Evolutionary conservation across 2,888 invertebrate species (phyloP).

Genomic region (Drosophila siamana): DNA sequence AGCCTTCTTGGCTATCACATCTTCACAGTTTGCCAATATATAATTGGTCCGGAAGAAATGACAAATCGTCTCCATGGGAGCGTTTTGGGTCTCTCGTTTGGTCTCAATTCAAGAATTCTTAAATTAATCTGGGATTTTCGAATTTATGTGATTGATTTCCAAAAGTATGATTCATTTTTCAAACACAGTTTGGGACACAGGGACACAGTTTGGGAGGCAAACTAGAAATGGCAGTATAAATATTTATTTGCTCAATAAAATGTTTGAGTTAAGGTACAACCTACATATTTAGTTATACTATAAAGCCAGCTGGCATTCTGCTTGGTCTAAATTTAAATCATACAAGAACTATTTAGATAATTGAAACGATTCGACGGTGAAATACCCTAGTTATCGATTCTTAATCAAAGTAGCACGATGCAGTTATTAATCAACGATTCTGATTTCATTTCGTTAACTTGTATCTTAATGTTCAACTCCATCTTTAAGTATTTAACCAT

Average conservation of each 20-base stretch:
- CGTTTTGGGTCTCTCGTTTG: background rate
- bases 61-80: constrained; percentile 88
- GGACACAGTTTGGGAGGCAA: constrained; percentile 11
- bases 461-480: background rate
- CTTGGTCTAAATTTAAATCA: constrained; percentile 46
- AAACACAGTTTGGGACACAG: constrained; percentile 21
- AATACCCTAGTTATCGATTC: background rate
- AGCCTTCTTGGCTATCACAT: constrained; percentile 87
- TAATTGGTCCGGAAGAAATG: constrained; percentile 90
- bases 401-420: background rate
- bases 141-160: constrained; percentile 42
- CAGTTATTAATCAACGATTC: no score
- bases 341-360: background rate
- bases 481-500: background rate
- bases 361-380: background rate
- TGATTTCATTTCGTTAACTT: background rate
- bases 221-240: constrained; percentile 37
- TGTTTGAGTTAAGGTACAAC: constrained; percentile 4
- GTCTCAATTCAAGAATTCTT: background rate
- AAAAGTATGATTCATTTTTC: constrained; percentile 41
- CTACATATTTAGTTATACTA: constrained; percentile 15
- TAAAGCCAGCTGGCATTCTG: constrained; percentile 22
- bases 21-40: constrained; percentile 89
- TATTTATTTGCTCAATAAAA: constrained; percentile 13
- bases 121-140: constrained; percentile 2